Conservation (phyloP, 1,140 invertebrate species). For the Drosophila parvula region DNA sequence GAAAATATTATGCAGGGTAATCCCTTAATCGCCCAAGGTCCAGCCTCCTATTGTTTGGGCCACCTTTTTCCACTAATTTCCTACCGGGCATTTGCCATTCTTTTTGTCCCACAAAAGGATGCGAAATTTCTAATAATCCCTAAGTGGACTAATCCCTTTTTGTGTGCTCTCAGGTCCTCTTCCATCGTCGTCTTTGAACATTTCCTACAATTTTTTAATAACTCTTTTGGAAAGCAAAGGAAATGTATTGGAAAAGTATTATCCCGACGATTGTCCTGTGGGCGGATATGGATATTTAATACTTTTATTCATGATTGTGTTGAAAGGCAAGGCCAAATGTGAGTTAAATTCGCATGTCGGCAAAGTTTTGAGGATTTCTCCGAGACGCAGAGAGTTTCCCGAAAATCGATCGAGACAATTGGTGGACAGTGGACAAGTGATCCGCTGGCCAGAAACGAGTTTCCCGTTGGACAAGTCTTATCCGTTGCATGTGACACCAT, state of each 20-base stretch:
- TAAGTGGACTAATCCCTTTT: slow-evolving; percentile 76
- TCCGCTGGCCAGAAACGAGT: slow-evolving; percentile 17
- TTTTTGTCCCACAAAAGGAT: slow-evolving; percentile 39
- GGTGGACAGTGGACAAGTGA: slow-evolving; percentile 34
- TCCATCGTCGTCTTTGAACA: slow-evolving; percentile 23
- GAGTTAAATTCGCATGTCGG: slow-evolving; percentile 62
- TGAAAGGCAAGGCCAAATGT: slow-evolving; percentile 58
- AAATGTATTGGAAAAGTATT: slow-evolving; percentile 46
- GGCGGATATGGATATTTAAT: slow-evolving; percentile 80
- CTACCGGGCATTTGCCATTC: slow-evolving; percentile 40
- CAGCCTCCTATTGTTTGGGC: slow-evolving; percentile 36
- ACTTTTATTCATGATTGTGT: slow-evolving; percentile 57
- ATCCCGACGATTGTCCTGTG: slow-evolving; percentile 70
- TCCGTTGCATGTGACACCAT: slow-evolving; percentile 56
- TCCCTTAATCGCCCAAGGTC: slow-evolving; percentile 70
- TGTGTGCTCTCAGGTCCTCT: slow-evolving; percentile 48
- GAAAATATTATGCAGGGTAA: slow-evolving; percentile 79
- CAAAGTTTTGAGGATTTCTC: slow-evolving; percentile 38
- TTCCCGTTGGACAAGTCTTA: slow-evolving; percentile 35
- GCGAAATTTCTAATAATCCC: slow-evolving; percentile 72
- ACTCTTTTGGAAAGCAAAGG: slow-evolving; percentile 59
- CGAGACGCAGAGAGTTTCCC: slow-evolving; percentile 1
- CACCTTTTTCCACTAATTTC: slow-evolving; percentile 72
- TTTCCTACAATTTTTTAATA: slow-evolving; percentile 63
- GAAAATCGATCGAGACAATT: slow-evolving; percentile 61